Conservation (phyloP, 2,113 vertebrate genomes). For the Struthidea cinerea region DNA sequence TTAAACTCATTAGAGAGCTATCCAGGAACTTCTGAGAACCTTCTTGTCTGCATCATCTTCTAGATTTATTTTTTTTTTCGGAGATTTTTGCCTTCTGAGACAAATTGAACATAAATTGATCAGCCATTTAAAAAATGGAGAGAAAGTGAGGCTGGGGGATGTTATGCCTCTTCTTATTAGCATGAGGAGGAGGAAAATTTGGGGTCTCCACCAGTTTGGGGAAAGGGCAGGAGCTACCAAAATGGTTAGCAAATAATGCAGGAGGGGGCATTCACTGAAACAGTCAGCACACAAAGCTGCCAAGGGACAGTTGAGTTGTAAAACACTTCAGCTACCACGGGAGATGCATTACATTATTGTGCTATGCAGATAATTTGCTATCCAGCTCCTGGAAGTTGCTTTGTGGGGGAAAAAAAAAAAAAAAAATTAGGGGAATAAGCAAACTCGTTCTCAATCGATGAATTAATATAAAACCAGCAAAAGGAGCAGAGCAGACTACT, state of each 20-base stretch:
- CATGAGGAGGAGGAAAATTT: background rate
- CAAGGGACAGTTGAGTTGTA: constrained; percentile 21
- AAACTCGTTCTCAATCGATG: constrained; percentile 9
- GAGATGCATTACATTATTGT: constrained; percentile 11
- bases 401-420: background rate
- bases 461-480: constrained; percentile 51
- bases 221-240: background rate
- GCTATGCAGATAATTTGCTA: constrained; percentile 17
- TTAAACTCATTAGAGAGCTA: background rate
- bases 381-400: background rate
- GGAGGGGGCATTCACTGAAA: background rate
- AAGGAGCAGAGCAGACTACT: background rate
- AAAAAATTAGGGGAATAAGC: background rate
- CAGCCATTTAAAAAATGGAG: background rate
- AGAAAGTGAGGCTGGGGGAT: background rate
- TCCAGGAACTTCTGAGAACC: background rate
- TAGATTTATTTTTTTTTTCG: background rate
- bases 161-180: background rate
- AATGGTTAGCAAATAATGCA: background rate
- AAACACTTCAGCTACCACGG: constrained; percentile 25
- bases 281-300: background rate
- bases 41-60: background rate
- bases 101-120: background rate
- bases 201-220: background rate
- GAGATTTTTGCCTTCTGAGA: background rate